Conservation (phyloP, 2,797 vertebrate species). For the Fratercula arctica region DNA sequence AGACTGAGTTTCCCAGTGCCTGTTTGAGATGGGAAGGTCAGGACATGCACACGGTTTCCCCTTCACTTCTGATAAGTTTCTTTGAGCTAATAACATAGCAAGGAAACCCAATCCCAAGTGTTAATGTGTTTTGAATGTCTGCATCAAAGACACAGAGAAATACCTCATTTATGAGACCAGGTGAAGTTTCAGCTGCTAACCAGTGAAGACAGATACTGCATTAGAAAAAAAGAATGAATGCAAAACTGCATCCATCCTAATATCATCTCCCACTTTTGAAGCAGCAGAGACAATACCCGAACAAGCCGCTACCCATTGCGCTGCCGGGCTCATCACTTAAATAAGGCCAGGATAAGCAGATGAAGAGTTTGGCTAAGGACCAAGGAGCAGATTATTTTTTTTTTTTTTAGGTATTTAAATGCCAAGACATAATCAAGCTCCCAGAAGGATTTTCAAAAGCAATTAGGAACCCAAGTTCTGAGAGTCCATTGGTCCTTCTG, state of each 20-base stretch:
- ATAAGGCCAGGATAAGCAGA: not conserved
- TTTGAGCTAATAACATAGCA: not conserved
- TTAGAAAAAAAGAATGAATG: not conserved
- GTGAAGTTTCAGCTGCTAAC: not conserved
- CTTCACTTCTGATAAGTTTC: not conserved
- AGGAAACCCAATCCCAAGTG: not conserved
- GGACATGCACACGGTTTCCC: not conserved
- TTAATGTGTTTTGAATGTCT: not conserved
- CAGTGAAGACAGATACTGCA: not conserved
- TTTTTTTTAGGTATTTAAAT: not conserved
- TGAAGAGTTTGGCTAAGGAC: not conserved
- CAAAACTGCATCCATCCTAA: not conserved
- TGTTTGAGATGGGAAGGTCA: not conserved
- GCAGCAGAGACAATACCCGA: not conserved
- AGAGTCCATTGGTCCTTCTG: not conserved
- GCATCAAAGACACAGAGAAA: not conserved
- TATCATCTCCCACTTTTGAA: not conserved
- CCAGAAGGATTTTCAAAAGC: constrained; percentile 2
- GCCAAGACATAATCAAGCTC: not conserved
- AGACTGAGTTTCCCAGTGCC: not conserved
- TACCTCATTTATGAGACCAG: not conserved
- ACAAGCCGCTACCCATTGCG: not conserved
- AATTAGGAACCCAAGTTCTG: not conserved
- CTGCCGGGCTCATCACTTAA: not conserved
- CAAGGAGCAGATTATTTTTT: not conserved